Evolutionary conservation across 2,113 vertebrate species (phyloP), one percentile per base, ranked within the genome.

Genomic region (Isichthys henryi): DNA sequence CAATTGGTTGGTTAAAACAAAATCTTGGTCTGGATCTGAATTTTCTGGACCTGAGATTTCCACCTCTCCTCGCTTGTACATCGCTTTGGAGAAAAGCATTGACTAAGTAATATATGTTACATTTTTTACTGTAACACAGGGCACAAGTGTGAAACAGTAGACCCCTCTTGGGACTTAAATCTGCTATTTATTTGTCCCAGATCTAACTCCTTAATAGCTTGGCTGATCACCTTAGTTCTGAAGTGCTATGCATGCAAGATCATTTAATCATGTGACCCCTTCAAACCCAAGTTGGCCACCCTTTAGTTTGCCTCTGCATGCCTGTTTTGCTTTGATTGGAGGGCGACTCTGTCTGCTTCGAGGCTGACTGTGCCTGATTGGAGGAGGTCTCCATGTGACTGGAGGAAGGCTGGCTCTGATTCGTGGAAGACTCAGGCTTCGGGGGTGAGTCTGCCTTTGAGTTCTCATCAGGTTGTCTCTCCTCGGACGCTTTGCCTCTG

Each of bases 391-490:
- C 95, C 0, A 90, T 74, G 83, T 90, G 93, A 89, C 93, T 95
- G 90, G 90, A 91, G 86, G 90, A 39, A 0, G 90, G 82, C 85
- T 95, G 94, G 50, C 91, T 93, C 1, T 92, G 91, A 93, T 93
- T 93, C 91, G 88, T 23, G 45, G 93, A 88, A 89, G 93, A 93
- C 91, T 98, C 96, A 0, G 91, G 90, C 80, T 92, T 53, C 39
- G 93, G 89, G 15, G 93, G 89, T 0, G 92, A 91, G 49, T 95
- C 96, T 48, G 92, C 93, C 88, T 94, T 95, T 87, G 96, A 96
- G 2, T 17, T 89, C 90, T 97, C 97, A 45, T 97, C 97, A 15
- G 43, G 91, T 6, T 86, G 83, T 82, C 94, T 96, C 91, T 97
- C 96, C 82, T 96, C 96, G 1, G 91, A 88, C 0, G 3, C 53